Evolutionary conservation across 1,140 invertebrate genomes (phyloP).

Genomic region (Drosophila biarmipes): DNA sequence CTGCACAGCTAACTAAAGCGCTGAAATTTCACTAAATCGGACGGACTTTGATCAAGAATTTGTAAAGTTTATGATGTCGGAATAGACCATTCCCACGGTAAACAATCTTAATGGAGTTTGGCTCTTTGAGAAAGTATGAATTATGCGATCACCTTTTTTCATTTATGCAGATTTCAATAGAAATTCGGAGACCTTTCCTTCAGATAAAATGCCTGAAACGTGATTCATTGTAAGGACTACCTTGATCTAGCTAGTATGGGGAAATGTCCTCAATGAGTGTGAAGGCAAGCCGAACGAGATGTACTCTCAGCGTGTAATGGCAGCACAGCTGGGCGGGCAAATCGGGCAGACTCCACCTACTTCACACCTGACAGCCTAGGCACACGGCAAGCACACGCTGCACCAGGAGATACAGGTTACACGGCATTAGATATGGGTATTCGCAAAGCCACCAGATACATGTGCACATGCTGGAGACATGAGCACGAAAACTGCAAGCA

Average conservation of each 20-base stretch:
- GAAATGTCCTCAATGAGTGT: neutral
- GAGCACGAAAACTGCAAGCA: constrained; percentile 25
- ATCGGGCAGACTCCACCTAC: constrained; percentile 38
- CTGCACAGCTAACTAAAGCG: too few relatives aligned
- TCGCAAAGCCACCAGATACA: constrained; percentile 9
- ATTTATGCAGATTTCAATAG: too few relatives aligned
- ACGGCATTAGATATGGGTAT: constrained; percentile 19
- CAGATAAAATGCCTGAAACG: neutral
- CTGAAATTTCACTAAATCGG: too few relatives aligned
- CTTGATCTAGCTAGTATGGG: neutral
- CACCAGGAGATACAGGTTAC: constrained; percentile 27
- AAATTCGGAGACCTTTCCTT: too few relatives aligned
- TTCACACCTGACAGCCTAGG: constrained; percentile 35
- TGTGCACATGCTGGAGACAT: constrained; percentile 28
- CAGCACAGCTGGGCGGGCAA: constrained; percentile 1
- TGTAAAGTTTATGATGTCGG: too few relatives aligned
- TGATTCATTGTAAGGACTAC: too few relatives aligned
- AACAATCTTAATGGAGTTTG: too few relatives aligned
- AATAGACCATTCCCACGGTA: too few relatives aligned
- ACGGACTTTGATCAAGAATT: too few relatives aligned
- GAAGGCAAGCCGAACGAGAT: constrained; percentile 18
- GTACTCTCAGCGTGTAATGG: neutral
- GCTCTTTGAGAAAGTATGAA: too few relatives aligned
- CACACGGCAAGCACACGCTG: constrained; percentile 18
- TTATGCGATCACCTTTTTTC: too few relatives aligned